Evolutionary conservation across 53 echinoderm and acorn worm species (phyloP), one percentile per base, ranked within the genome.

Genomic region (Glandiceps talaboti): DNA sequence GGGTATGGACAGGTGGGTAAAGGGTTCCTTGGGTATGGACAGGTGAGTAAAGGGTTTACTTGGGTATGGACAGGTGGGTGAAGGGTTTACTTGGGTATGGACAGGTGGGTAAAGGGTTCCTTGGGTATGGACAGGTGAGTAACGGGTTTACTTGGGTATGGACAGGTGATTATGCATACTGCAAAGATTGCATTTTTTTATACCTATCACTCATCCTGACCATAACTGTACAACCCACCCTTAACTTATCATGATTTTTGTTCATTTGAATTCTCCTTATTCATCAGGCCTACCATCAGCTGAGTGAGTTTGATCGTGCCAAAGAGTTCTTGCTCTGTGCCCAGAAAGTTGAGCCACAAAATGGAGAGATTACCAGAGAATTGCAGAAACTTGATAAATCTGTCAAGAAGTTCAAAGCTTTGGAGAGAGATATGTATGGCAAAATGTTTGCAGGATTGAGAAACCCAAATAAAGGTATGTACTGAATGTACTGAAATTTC

Each of bases 261-360:
- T 45, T 20, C 64, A 45, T 45, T 32, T 74, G 33, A 30, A 45
- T 20, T 45, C 64, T 28, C 27, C 14, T 73, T 45, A n/a, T 73
- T 31, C 31, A 28, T n/a, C 75, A 92, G 92, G 92, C 88, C 28
- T 80, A 82, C 28, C 79, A 80, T n/a, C 84, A 80, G 29, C 33
- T 81, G 73, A 79, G 86, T 75, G 92, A 92, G 10, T 92, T 92
- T 77, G 79, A 80, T 1, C 32, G 33, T 29, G 89, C 89, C 28
- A 81, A 80, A 30, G 75, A 32, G 14, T 84, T 82, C 79, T 75
- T 92, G 26, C 25, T 75, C 30, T 76, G 74, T 32, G 89, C 89
- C 1, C 80, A 80, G 77, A 84, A 78, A 27, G 73, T 81, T 1
- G 81, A 77, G 31, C 92, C 92, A 0, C 84, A 86, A 26, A 79